Percentiles rank a stretch among this genome's conserved stretches.
phyloP scores from a whole-genome alignment of 2,113 vertebrate genomes.

The Brachirus orientalis region DNA sequence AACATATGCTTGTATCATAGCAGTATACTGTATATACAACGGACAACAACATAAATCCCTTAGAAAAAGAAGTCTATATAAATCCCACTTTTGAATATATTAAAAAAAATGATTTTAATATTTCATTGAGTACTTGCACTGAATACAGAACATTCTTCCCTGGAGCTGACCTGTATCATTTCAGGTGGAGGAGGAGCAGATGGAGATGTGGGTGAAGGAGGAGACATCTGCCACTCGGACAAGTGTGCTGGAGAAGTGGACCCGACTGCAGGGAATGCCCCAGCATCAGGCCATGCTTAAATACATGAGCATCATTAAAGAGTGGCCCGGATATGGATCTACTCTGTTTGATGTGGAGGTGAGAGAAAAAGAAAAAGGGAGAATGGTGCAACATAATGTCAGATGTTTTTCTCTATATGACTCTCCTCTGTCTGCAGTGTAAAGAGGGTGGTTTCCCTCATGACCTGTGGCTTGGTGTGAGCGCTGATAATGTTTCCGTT shows the following conservation, averaged over 20 bases:
- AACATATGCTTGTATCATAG: too few relatives aligned
- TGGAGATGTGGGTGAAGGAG: slow-evolving; percentile 96
- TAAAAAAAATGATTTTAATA: too few relatives aligned
- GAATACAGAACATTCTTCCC: not conserved
- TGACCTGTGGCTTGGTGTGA: slow-evolving; percentile 92
- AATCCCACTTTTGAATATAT: too few relatives aligned
- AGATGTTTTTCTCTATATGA: not conserved
- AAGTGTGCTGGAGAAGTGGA: slow-evolving; percentile 91
- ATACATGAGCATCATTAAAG: slow-evolving; percentile 91
- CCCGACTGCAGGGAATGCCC: slow-evolving; percentile 87
- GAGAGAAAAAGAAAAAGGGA: slow-evolving; percentile 27
- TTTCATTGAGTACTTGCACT: too few relatives aligned
- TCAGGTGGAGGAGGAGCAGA: slow-evolving; percentile 91
- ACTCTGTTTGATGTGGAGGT: slow-evolving; percentile 95
- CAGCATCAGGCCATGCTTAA: slow-evolving; percentile 94
- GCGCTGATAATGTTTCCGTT: slow-evolving; percentile 90
- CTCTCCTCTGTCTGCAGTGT: slow-evolving; percentile 78
- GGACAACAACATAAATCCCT: too few relatives aligned
- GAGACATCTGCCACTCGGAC: slow-evolving; percentile 91
- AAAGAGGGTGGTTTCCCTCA: slow-evolving; percentile 95
- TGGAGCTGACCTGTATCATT: not conserved
- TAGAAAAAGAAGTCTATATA: too few relatives aligned
- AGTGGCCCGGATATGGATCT: slow-evolving; percentile 93
- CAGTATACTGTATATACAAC: too few relatives aligned
- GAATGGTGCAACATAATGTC: not conserved